These are phyloP conservation scores for Axinella damicornis DNA, from an alignment of 37 sponge, comb jelly and placozoan species.

Conservation along the genomic window DNA sequence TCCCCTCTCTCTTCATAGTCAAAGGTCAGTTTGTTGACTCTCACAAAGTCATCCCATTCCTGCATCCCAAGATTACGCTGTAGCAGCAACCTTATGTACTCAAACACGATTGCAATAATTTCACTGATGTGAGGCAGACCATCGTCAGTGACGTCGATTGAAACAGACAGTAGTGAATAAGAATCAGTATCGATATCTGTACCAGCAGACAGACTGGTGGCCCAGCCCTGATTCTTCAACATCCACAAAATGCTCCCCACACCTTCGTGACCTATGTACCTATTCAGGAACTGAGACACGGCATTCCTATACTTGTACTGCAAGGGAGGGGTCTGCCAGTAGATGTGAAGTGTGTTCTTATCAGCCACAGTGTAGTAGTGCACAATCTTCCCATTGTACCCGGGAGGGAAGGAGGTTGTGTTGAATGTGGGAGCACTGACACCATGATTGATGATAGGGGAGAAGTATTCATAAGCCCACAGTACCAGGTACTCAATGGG, in stretches of 20 bases:
- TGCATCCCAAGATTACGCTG: background rate
- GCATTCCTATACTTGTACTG: conserved; percentile 23
- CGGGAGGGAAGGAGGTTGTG: conserved; percentile 45
- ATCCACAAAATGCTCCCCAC: conserved; percentile 29
- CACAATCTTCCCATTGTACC: conserved; percentile 39
- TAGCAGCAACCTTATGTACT: conserved; percentile 38
- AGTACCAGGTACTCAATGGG: conserved; percentile 43
- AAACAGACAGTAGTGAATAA: conserved; percentile 31
- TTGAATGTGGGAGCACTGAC: conserved; percentile 3
- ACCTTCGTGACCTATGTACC: conserved; percentile 65
- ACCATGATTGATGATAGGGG: conserved; percentile 67
- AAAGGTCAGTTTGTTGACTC: conserved; percentile 17
- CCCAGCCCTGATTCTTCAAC: conserved; percentile 33
- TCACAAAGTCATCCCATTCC: conserved; percentile 34
- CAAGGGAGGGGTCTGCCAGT: conserved; percentile 61
- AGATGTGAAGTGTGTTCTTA: conserved; percentile 29
- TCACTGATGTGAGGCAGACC: conserved; percentile 42
- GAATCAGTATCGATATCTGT: conserved; percentile 22
- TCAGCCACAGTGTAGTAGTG: conserved; percentile 54
- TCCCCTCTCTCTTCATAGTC: conserved; percentile 23
- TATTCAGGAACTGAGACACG: conserved; percentile 32
- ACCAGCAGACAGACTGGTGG: conserved; percentile 40
- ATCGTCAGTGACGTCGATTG: conserved; percentile 34
- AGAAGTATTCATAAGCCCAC: conserved; percentile 63
- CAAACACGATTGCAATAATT: conserved; percentile 46